Base-by-base conservation (phyloP, 2,888 invertebrate genomes). In the Chloroclystis v-ata region DNA sequence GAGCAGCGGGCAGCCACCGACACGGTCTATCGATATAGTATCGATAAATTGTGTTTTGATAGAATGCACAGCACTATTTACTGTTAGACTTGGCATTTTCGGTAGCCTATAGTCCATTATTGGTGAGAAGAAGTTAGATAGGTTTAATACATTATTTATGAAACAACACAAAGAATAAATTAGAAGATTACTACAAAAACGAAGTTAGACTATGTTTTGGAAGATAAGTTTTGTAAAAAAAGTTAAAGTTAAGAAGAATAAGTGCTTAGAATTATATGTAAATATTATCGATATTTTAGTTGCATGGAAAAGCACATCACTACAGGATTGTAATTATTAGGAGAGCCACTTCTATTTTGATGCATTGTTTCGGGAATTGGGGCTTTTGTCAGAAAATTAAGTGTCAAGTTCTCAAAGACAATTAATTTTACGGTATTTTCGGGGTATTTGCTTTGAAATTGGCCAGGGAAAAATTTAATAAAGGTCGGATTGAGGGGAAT, bases 21-120 rank as follows among this genome's bases (percentile, higher is more conserved):
- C 63, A 61, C 59, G 61, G 65, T 63, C 62, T 72, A 73, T 75
- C 72, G 73, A 71, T 75, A 70, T 71, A 52, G 43, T 45, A 69
- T 73, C 75, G 75, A 76, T 77, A 78, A 77, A 79, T 77, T 75
- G 69, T 72, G 64, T 78, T 75, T 75, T 72, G 72, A 76, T 75
- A 72, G 61, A 44, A 50, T 20, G 47, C 59, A 55, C 62, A 65
- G 65, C 65, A 48, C 64, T 70, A 65, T 14, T 3, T 47, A 40
- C 14, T 40, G 33, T 55, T 60, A 69, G 72, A 75, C 49, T 32
- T 47, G 67, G 42, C 62, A 50, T 24, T 38, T 40, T 28, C 20
- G 5, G 20, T 20, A 20, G 20, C 20, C n/a, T n/a, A n/a, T n/a
- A n/a, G n/a, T n/a, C n/a, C n/a, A n/a, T n/a, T n/a, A n/a, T n/a